phyloP scores from a whole-genome alignment of 1,140 invertebrate genomes.

The Formica exsecta region DNA sequence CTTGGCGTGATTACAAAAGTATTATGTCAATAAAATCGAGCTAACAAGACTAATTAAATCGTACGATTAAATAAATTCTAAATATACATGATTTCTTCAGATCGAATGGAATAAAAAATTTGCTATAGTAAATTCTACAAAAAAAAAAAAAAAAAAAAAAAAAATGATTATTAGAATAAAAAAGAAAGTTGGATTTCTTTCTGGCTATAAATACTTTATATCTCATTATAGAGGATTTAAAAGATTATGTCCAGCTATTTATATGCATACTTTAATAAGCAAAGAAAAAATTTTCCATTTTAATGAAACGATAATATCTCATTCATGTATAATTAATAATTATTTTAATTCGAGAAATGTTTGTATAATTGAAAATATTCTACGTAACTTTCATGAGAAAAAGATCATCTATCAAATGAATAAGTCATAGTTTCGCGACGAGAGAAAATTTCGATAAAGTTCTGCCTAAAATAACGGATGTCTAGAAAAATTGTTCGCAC shows the following conservation, averaged over 20 bases:
- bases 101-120: neutral
- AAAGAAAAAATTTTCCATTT: too few species aligned
- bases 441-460: neutral
- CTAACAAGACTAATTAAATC: neutral
- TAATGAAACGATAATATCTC: neutral
- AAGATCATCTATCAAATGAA: neutral
- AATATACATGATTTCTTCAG: neutral
- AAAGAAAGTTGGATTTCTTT: neutral
- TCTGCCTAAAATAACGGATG: neutral
- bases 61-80: neutral
- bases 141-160: neutral
- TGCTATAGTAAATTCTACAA: neutral
- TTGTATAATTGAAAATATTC: neutral
- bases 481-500: conserved; percentile 1
- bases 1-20: neutral
- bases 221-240: neutral
- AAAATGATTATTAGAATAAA: neutral
- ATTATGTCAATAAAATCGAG: neutral
- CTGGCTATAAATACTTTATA: neutral
- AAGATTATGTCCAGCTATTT: too few species aligned
- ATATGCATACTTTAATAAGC: too few species aligned
- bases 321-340: neutral
- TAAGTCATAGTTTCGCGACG: neutral
- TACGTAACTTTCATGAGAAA: neutral
- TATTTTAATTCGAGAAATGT: neutral